These are phyloP conservation scores for Philereme vetulata DNA, from an alignment of 2,888 invertebrate species.

Conservation along the genomic window DNA sequence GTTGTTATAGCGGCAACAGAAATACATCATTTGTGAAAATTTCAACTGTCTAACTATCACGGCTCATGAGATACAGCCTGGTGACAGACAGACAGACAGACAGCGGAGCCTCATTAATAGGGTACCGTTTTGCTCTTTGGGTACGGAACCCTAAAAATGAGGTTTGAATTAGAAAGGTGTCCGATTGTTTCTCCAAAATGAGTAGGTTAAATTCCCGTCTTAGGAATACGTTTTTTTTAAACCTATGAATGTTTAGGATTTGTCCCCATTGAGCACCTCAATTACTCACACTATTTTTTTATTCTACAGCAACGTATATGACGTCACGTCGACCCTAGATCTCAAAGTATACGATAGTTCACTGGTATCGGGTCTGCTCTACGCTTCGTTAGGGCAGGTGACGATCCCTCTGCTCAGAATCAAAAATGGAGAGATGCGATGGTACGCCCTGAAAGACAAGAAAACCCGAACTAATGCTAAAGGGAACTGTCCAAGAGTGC, in stretches of 20 bases:
- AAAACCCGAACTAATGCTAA: conserved; percentile 59
- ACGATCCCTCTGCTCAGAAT: conserved; percentile 69
- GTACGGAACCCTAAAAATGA: no score
- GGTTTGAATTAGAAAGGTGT: no score
- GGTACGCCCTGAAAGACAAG: conserved; percentile 71
- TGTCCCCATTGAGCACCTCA: not conserved
- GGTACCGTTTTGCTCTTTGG: no score
- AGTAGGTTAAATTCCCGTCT: no score
- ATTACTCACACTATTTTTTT: not conserved
- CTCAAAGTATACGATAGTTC: conserved; percentile 66
- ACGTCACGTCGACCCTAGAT: conserved; percentile 68
- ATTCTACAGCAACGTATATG: conserved; percentile 67
- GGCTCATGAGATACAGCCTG: no score
- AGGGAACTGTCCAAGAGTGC: conserved; percentile 71
- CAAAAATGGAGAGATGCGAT: conserved; percentile 57
- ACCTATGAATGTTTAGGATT: not conserved
- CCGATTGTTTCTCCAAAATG: no score
- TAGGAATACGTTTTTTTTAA: no score
- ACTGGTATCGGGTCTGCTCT: conserved; percentile 49
- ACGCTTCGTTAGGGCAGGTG: conserved; percentile 62
- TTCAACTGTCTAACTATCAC: no score
- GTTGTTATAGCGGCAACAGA: no score
- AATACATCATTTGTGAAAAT: no score
- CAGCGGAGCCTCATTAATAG: no score
- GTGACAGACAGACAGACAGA: no score